Conservation (phyloP, 92 coral and sea anemone species). For the Actinernus sp. region DNA sequence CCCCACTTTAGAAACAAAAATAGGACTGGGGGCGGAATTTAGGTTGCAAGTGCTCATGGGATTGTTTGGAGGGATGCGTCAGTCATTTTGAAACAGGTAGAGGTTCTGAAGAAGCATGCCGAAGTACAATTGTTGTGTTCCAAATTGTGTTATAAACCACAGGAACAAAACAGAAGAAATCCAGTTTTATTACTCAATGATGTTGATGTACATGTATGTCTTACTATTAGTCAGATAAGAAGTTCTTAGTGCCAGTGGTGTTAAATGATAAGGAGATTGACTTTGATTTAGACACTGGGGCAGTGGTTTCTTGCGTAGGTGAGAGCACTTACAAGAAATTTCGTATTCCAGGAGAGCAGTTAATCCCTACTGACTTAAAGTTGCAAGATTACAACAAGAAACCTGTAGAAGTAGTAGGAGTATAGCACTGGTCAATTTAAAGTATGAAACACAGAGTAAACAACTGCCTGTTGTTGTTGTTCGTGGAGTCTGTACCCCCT, state of each 20-base stretch:
- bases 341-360: no score
- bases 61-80: no score
- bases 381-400: constrained; percentile 22
- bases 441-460: constrained; percentile 2
- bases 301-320: constrained; percentile 26
- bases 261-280: constrained; percentile 4
- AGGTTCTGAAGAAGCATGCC: no score
- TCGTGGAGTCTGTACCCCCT: constrained; percentile 1
- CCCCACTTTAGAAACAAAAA: no score
- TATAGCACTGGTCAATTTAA: constrained; percentile 2
- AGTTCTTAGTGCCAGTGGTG: background rate
- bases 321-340: constrained; percentile 12
- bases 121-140: no score
- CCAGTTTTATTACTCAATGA: no score
- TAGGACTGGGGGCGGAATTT: no score
- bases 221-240: constrained; percentile 2
- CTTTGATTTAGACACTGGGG: constrained; percentile 24
- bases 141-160: no score
- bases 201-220: background rate
- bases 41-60: no score
- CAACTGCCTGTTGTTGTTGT: constrained; percentile 7
- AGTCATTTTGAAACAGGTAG: no score
- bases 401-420: constrained; percentile 10
- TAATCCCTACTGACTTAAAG: background rate
- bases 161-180: no score